phyloP scores from a whole-genome alignment of 2,113 vertebrate genomes.

The Pomatostomus ruficeps region DNA sequence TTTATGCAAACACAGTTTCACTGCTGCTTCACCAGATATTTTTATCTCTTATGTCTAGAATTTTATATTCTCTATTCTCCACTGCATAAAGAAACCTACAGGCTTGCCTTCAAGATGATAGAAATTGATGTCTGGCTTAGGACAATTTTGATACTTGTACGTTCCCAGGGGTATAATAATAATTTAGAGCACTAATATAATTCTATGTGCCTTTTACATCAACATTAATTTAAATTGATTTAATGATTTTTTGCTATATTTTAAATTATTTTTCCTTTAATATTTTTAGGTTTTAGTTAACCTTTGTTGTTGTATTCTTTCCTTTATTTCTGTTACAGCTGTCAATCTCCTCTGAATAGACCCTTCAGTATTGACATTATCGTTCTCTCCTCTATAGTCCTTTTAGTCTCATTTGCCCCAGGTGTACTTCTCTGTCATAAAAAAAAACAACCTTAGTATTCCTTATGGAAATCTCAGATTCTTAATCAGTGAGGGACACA shows the following conservation, averaged over 20 bases:
- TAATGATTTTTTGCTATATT: background rate
- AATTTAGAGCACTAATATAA: background rate
- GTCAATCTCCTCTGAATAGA: background rate
- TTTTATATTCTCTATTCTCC: background rate
- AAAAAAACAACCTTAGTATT: background rate
- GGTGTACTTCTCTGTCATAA: background rate
- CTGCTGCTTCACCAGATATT: background rate
- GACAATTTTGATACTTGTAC: background rate
- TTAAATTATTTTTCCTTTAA: background rate
- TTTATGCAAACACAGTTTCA: background rate
- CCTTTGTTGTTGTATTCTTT: background rate
- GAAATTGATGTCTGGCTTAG: background rate
- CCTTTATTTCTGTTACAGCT: background rate
- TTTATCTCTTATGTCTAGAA: background rate
- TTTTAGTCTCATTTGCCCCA: background rate
- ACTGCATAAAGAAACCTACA: background rate
- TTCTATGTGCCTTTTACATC: background rate
- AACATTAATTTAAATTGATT: background rate
- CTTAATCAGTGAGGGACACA: background rate
- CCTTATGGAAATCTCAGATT: background rate
- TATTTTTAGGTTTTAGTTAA: background rate
- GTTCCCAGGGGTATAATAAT: background rate
- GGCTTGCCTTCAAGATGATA: background rate
- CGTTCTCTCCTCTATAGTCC: background rate
- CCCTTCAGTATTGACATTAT: background rate